A percentile compares a stretch with the other conserved stretches of the same genome.
Evolutionary conservation across 2,113 vertebrate genomes (phyloP).

Genomic region (Brevimyrus niger): DNA sequence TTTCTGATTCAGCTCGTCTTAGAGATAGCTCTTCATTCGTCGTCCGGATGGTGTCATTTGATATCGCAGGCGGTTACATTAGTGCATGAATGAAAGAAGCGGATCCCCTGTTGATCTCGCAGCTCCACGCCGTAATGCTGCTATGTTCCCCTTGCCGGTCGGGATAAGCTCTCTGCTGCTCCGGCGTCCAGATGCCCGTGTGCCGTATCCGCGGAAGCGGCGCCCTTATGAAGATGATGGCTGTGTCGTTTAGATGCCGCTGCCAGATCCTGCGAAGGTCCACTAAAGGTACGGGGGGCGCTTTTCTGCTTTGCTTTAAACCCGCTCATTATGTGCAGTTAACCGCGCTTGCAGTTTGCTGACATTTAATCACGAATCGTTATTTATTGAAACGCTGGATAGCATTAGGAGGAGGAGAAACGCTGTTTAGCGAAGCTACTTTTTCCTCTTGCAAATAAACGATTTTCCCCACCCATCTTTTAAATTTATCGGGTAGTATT

Average conservation of each 20-base stretch:
- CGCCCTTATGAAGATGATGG: conserved; percentile 80
- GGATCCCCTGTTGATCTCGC: not conserved
- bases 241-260: conserved; percentile 98
- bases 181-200: conserved; percentile 58
- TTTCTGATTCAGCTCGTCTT: not conserved
- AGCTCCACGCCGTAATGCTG: conserved; percentile 47
- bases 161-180: conserved; percentile 63
- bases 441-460: not conserved
- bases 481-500: not conserved
- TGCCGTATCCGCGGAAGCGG: conserved; percentile 59
- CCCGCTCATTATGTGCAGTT: not conserved
- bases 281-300: conserved; percentile 76
- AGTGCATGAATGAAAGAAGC: not conserved
- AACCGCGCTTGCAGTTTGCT: not conserved
- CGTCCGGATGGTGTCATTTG: not conserved
- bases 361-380: conserved; percentile 8
- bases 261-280: conserved; percentile 94
- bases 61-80: not conserved
- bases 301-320: not conserved
- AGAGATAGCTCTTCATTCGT: not conserved
- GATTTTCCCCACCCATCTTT: not conserved
- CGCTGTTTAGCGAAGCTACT: not conserved
- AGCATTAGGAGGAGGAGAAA: not conserved
- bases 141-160: conserved; percentile 50
- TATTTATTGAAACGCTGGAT: not conserved